These are phyloP conservation scores for Holocentrus rufus DNA, from an alignment of 2,797 vertebrate genomes.

Conservation along the genomic window DNA sequence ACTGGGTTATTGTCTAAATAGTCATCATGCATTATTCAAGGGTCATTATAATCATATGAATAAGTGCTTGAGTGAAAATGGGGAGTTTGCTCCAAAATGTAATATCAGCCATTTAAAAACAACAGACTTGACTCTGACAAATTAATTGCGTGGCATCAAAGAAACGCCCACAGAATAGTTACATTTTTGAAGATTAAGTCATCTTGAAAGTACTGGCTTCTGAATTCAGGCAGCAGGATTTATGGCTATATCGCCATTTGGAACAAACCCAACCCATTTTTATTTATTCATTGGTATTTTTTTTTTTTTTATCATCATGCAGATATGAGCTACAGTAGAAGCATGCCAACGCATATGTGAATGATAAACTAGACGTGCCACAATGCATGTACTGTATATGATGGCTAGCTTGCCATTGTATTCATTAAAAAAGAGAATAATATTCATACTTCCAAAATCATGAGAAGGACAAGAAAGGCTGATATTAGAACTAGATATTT, in stretches of 20 bases:
- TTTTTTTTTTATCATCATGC: slow-evolving; percentile 45
- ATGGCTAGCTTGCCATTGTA: slow-evolving; percentile 10
- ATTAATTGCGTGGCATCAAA: too few relatives aligned
- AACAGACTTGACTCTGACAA: too few relatives aligned
- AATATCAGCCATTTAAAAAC: not conserved
- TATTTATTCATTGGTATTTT: not conserved
- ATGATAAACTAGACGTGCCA: slow-evolving; percentile 11
- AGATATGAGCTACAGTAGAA: slow-evolving; percentile 43
- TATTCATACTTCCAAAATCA: slow-evolving; percentile 22
- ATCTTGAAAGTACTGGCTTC: slow-evolving; percentile 23
- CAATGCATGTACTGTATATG: slow-evolving; percentile 4
- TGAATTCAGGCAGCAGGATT: not conserved
- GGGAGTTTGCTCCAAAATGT: slow-evolving; percentile 8
- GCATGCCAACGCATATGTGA: slow-evolving; percentile 48
- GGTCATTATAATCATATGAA: slow-evolving; percentile 5
- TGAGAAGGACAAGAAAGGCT: slow-evolving; percentile 24
- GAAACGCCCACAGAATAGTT: not conserved
- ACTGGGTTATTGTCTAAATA: slow-evolving; percentile 34
- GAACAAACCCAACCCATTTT: not conserved
- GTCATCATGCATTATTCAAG: slow-evolving; percentile 25
- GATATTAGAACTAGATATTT: slow-evolving; percentile 23
- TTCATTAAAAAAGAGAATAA: slow-evolving; percentile 14
- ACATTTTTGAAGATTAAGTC: not conserved
- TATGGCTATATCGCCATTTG: slow-evolving; percentile 1
- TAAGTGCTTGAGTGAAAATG: slow-evolving; percentile 6